Evolutionary conservation across 1,140 invertebrate species (phyloP).

Genomic region (Zaprionus davidi): DNA sequence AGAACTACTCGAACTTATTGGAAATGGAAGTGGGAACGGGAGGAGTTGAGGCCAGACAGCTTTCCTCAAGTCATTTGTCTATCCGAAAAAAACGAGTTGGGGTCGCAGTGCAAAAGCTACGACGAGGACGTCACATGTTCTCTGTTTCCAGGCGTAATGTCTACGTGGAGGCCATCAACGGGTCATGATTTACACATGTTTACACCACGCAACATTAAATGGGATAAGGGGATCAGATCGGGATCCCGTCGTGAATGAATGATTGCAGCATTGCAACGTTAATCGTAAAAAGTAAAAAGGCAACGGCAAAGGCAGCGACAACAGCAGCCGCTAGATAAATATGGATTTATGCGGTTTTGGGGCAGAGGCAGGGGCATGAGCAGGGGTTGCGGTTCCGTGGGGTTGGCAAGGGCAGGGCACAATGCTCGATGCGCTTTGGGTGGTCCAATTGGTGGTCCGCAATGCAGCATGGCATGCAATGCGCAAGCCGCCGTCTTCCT

Average conservation of each 20-base stretch:
- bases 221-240: conserved; percentile 15
- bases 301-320: conserved; percentile 15
- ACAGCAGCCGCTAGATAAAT: conserved; percentile 66
- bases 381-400: background rate
- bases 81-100: conserved; percentile 22
- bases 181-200: conserved; percentile 83
- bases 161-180: conserved; percentile 73
- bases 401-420: background rate
- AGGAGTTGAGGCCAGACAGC: conserved; percentile 14
- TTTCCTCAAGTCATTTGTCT: conserved; percentile 64
- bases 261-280: conserved; percentile 61
- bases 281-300: conserved; percentile 63
- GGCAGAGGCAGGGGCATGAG: background rate
- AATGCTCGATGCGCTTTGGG: conserved; percentile 49
- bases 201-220: conserved; percentile 51
- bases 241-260: conserved; percentile 65
- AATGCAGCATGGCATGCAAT: conserved; percentile 48
- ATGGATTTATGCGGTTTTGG: conserved; percentile 73
- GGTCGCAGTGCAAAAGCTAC: conserved; percentile 72
- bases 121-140: conserved; percentile 60
- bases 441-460: conserved; percentile 51
- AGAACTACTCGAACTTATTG: background rate
- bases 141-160: conserved; percentile 15
- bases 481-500: conserved; percentile 46
- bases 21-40: conserved; percentile 15